A percentile compares a stretch with the other conserved stretches of the same genome.
Conservation (phyloP, 53 echinoderm and acorn worm genomes). For the Holothuria leucospilota region DNA sequence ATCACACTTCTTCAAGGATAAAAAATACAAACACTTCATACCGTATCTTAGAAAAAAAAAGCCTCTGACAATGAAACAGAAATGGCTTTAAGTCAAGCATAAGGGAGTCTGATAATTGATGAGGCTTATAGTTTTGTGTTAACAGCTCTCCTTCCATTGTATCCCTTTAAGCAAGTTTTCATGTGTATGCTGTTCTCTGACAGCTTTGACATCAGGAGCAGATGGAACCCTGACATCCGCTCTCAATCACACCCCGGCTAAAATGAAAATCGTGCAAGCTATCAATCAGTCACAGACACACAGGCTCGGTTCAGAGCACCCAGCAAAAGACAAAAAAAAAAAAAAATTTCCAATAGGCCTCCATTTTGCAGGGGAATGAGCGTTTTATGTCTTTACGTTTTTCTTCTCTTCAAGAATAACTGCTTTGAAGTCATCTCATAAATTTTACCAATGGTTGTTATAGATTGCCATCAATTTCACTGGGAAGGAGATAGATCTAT, state of each 20-base stretch:
- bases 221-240: slow-evolving; percentile 40
- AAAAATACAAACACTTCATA: too few relatives aligned
- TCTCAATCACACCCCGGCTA: slow-evolving; percentile 46
- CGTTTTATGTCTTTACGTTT: too few relatives aligned
- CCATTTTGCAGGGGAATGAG: slow-evolving; percentile 20
- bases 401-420: too few relatives aligned
- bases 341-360: slow-evolving; percentile 33
- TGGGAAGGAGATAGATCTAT: too few relatives aligned
- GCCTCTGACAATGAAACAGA: too few relatives aligned
- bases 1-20: too few relatives aligned
- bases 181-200: background rate
- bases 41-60: too few relatives aligned
- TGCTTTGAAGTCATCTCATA: slow-evolving; percentile 26
- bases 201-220: slow-evolving; percentile 17
- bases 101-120: too few relatives aligned
- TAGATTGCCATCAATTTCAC: slow-evolving; percentile 28
- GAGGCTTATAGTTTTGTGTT: too few relatives aligned
- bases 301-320: slow-evolving; percentile 24
- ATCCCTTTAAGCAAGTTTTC: slow-evolving; percentile 1
- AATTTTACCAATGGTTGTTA: slow-evolving; percentile 5
- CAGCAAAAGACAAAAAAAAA: background rate
- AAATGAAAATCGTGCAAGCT: slow-evolving; percentile 46
- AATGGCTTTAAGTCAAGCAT: too few relatives aligned
- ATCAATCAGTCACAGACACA: slow-evolving; percentile 31
- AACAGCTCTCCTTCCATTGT: too few relatives aligned